Conservation (phyloP, 1,140 invertebrate species). For the Meloidogyne chitwoodi region DNA sequence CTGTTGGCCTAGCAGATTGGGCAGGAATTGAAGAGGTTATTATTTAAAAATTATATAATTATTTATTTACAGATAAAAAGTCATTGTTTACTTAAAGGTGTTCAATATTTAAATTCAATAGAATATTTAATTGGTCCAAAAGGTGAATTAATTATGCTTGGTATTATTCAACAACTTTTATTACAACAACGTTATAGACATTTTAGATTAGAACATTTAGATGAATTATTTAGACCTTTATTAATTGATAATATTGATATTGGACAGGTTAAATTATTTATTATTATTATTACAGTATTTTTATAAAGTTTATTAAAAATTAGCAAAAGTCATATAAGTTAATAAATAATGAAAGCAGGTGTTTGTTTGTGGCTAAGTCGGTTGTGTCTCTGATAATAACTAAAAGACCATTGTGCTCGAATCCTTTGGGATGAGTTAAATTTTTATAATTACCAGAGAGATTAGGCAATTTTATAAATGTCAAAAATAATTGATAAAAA, state of each 20-base stretch:
- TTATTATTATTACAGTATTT: not conserved
- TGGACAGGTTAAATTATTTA: slow-evolving; percentile 33
- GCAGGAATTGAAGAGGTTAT: not conserved
- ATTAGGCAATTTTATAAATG: too few relatives aligned
- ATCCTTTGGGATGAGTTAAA: too few relatives aligned
- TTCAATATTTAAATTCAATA: slow-evolving; percentile 36
- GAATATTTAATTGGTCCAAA: slow-evolving; percentile 17
- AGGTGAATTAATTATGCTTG: slow-evolving; percentile 31
- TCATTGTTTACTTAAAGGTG: slow-evolving; percentile 38
- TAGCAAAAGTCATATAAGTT: too few relatives aligned
- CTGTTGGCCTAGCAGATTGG: slow-evolving; percentile 24
- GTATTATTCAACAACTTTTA: slow-evolving; percentile 23
- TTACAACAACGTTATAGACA: slow-evolving; percentile 20
- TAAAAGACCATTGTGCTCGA: too few relatives aligned
- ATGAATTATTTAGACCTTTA: slow-evolving; percentile 25
- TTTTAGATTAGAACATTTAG: slow-evolving; percentile 31
- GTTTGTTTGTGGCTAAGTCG: too few relatives aligned
- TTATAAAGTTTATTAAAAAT: not conserved
- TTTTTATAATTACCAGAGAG: too few relatives aligned
- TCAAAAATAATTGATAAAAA: too few relatives aligned
- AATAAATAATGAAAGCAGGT: too few relatives aligned
- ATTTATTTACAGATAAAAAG: slow-evolving; percentile 25
- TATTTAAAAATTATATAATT: not conserved
- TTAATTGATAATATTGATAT: slow-evolving; percentile 39
- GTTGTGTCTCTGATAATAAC: too few relatives aligned